Evolutionary conservation across 2,888 invertebrate species (phyloP), one percentile per base, ranked within the genome.

Genomic region (Globia sparganii): DNA sequence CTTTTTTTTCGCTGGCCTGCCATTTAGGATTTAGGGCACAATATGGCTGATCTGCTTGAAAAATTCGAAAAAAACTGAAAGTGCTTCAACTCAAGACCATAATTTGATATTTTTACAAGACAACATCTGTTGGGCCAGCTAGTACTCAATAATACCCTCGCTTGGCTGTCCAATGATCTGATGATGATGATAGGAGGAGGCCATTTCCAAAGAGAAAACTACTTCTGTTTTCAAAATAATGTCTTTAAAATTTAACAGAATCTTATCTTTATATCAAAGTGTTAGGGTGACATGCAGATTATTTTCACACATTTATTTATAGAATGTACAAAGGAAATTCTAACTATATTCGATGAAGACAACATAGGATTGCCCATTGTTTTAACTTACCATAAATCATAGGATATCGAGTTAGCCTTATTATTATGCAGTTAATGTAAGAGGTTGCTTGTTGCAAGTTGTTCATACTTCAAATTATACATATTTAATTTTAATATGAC

Each of bases 401-500:
- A 58, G 46, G 43, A 65, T 58, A 74, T 74, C 0, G 46, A 37
- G 43, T 64, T n/a, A 58, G 64, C 71, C 77, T 78, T 78, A 83
- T 80, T 83, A 71, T 37, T 77, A 86, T 86, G 78, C 84, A 75
- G 76, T 49, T 61, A 75, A 75, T 74, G 77, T 86, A 72, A 64
- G 68, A 56, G 31, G 34, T 6, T 13, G 43, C 67, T 34, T 46
- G 62, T 65, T 69, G 15, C 46, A 15, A 43, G 64, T 65, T 72
- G 40, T 66, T 61, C 15, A 43, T n/a, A 66, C 59, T 80, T 58
- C 58, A 80, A 71, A 40, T 64, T 21, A 31, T 31, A 40, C 21
- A 59, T 21, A 61, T 61, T 61, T 34, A 9, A 31, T 61, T 61
- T 61, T 21, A 21, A 34, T 4, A 61, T 61, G 11, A 61, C 13